Evolutionary conservation across 1,140 invertebrate species (phyloP), one percentile per base, ranked within the genome.

Genomic region (Cecropterus lyciades): DNA sequence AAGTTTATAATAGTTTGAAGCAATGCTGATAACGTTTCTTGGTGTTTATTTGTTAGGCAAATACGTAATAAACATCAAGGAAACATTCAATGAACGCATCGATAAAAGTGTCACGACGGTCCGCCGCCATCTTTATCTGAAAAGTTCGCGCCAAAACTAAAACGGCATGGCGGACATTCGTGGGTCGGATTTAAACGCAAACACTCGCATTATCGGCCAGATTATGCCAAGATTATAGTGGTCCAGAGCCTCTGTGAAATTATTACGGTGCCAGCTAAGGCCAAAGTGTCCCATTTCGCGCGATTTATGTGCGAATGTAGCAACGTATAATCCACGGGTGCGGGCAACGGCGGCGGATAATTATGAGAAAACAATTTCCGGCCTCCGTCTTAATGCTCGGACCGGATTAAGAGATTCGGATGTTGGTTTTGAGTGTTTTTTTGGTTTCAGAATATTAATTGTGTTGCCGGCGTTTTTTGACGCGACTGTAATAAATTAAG

Each of bases 331-430:
- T 84, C 89, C 88, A 69, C 67, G 74, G 80, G 62, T 72, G 70
- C 69, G 75, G 75, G 56, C 72, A 75, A 67, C 73, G 73, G 72
- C 62, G 71, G 77, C 59, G 78, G 79, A 83, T 91, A 91, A 91
- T 91, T 89, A 91, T 89, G 87, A 89, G 87, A 89, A 91, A 91
- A 91, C 89, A 91, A 91, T 91, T 91, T 91, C 77, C 83, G 64
- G 75, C 77, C 80, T 84, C 79, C 84, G 82, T 88, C 82, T 88
- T 87, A 89, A 91, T 89, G 78, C 83, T 75, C 60, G 45, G 43
- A 62, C 46, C 65, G 83, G 84, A 91, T 91, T 91, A 91, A 72
- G 75, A 70, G 77, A 67, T 78, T 75, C 51, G 60, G 30, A 70
- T 57, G 55, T 33, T 42, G 46, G 57, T 33, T 71, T 59, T 59